A percentile compares a stretch with the other conserved stretches of the same genome.
These are phyloP conservation scores for Drosophila pseudotakahashii DNA, from an alignment of 2,888 invertebrate species.

Conservation along the genomic window DNA sequence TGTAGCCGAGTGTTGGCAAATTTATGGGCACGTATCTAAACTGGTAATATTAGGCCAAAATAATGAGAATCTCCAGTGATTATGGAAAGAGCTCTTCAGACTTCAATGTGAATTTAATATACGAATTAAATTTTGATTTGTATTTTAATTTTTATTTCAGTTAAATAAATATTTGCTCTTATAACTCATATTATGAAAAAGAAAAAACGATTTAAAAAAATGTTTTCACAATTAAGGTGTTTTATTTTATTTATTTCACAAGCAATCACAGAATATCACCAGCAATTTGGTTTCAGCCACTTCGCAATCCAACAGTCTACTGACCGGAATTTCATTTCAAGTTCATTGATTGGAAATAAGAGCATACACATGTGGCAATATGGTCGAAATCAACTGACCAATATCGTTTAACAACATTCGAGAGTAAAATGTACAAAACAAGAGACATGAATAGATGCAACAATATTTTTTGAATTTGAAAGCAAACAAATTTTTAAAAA, in stretches of 20 bases:
- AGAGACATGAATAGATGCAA: not conserved
- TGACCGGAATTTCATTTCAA: conserved; percentile 8
- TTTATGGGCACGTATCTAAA: not conserved
- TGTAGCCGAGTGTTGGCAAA: not conserved
- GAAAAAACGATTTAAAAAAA: too few relatives aligned
- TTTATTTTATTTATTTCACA: not conserved
- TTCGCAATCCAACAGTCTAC: not conserved
- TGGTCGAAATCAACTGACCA: conserved; percentile 1
- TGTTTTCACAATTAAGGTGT: not conserved
- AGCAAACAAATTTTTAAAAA: not conserved
- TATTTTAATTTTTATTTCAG: too few relatives aligned
- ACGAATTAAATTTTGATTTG: too few relatives aligned
- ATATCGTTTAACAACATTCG: conserved; percentile 4
- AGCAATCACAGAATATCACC: not conserved
- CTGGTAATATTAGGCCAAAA: not conserved
- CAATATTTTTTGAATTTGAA: not conserved
- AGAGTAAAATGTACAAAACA: not conserved
- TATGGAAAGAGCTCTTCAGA: not conserved
- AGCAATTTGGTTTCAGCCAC: conserved; percentile 4
- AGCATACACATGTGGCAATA: not conserved
- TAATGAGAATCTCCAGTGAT: not conserved
- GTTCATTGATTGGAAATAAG: conserved; percentile 13
- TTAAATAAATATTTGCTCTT: too few relatives aligned
- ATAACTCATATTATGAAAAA: too few relatives aligned
- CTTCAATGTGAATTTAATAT: too few relatives aligned